Evolutionary conservation across 2,888 invertebrate genomes (phyloP).

Genomic region (Xestia c-nigrum): DNA sequence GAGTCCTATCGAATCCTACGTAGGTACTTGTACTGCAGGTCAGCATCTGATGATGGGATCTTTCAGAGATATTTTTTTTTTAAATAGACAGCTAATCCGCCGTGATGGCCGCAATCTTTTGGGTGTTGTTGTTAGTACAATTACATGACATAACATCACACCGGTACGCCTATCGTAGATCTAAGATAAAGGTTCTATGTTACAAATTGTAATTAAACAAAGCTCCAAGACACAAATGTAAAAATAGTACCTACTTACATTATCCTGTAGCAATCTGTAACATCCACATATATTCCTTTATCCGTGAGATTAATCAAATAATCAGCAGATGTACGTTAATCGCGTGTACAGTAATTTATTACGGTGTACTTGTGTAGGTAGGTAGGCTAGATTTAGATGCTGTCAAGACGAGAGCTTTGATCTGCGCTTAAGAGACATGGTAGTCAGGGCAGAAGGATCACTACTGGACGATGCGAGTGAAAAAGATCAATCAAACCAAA

Average conservation of each 20-base stretch:
- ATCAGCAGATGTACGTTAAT: slow-evolving; percentile 13
- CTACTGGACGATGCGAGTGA: too few species aligned
- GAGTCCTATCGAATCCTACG: too few species aligned
- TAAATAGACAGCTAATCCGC: not conserved
- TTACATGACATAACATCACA: too few species aligned
- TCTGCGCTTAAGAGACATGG: slow-evolving; percentile 2
- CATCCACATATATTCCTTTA: not conserved
- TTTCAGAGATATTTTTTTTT: too few species aligned
- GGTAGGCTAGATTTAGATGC: slow-evolving; percentile 29
- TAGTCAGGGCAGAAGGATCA: slow-evolving; percentile 9
- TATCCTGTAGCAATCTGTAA: not conserved
- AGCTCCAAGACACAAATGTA: not conserved
- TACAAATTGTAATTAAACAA: not conserved
- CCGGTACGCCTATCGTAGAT: not conserved
- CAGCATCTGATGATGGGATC: too few species aligned
- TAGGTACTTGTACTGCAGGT: too few species aligned
- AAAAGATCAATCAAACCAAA: not conserved
- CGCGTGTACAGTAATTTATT: slow-evolving; percentile 22
- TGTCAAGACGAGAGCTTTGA: slow-evolving; percentile 49
- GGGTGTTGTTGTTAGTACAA: too few species aligned
- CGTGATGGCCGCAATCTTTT: too few species aligned
- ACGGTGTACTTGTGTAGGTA: not conserved
- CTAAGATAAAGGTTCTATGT: not conserved
- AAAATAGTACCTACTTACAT: not conserved
- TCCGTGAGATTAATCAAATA: slow-evolving; percentile 25